Evolutionary conservation across 2,888 invertebrate genomes (phyloP).

Genomic region (Pachliopta kotzebuea): DNA sequence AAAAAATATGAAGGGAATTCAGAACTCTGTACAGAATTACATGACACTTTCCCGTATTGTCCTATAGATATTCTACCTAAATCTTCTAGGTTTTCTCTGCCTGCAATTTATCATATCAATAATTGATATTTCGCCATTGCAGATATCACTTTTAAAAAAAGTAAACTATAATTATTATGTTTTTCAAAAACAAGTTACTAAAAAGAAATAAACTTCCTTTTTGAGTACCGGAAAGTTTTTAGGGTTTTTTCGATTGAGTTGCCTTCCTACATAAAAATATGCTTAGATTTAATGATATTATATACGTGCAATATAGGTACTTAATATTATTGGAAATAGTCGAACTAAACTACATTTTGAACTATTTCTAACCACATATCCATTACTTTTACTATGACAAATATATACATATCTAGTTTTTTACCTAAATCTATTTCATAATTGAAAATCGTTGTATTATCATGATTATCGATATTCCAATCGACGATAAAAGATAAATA

Average conservation of each 20-base stretch:
- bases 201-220: neutral
- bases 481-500: constrained; percentile 22
- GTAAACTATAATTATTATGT: neutral
- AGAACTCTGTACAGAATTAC: neutral
- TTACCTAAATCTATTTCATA: constrained; percentile 4
- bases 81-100: neutral
- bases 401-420: too few relatives aligned
- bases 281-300: too few relatives aligned
- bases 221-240: too few relatives aligned
- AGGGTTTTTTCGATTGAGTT: too few relatives aligned
- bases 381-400: too few relatives aligned
- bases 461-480: constrained; percentile 18
- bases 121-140: neutral
- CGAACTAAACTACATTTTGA: too few relatives aligned
- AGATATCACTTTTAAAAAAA: neutral
- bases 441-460: constrained; percentile 16
- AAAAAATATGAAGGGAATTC: too few relatives aligned
- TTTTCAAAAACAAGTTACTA: neutral
- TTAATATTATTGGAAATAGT: too few relatives aligned
- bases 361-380: too few relatives aligned
- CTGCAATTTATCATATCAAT: neutral
- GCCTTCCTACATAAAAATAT: too few relatives aligned
- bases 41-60: neutral
- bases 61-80: neutral
- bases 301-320: too few relatives aligned